Base-by-base conservation (phyloP, 2,113 vertebrate genomes). In the Manacus vitellinus region DNA sequence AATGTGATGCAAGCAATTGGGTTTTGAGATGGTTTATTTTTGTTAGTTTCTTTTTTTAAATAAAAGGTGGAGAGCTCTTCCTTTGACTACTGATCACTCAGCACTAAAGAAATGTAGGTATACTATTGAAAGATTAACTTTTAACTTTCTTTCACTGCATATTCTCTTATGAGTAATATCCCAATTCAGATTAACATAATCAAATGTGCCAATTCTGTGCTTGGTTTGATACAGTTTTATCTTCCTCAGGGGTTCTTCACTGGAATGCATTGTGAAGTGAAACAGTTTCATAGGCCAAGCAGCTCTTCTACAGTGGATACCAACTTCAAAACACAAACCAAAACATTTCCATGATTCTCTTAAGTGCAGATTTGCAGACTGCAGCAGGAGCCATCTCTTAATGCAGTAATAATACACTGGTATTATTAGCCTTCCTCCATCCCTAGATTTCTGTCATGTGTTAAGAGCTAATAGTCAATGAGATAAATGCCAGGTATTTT, bases 1-100 rank as follows among this genome's bases (percentile, higher is more conserved):
- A 46, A 49, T 9, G 3, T 16, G 28, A 74, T 16, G 14, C 24
- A 84, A 63, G 14, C 12, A 31, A 4, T 9, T 25, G 28, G 14
- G 30, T 46, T 37, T 6, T 22, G 6, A 21, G 3, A 6, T 15
- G 13, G 3, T 35, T 62, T 41, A 22, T 49, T 52, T 66, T 61
- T 54, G 39, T 41, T 41, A 41, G 21, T 15, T 43, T 44, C 13
- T 51, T 8, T 82, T 85, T 71, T 58, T 5, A 28, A 88, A 67
- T n/a, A n/a, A 43, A 71, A 58, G 16, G 14, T 3, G 22, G 1
- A 2, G 2, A 0, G 0, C 7, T 70, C 43, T 51, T 85, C 24
- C 39, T 72, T 44, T 28, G 20, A 43, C 37, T 54, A 19, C 10
- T 17, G 30, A 22, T 43, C 25, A 54, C 15, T 56, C 33, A 62